These are phyloP conservation scores for Bucorvus abyssinicus DNA, from an alignment of 2,797 vertebrate genomes.

Conservation along the genomic window DNA sequence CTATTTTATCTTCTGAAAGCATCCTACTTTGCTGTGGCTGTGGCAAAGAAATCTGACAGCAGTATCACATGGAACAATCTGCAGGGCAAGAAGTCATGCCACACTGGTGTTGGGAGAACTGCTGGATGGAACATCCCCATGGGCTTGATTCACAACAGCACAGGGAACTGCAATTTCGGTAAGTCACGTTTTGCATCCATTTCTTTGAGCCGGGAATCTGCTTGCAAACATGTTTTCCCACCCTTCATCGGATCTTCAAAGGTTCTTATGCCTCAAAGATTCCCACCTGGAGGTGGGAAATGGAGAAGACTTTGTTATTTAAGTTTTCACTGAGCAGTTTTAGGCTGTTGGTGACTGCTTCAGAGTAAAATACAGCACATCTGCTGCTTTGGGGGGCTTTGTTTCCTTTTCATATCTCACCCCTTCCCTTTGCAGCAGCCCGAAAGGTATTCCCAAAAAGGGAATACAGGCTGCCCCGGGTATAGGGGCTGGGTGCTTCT, in stretches of 20 bases:
- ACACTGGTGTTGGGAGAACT: constrained; percentile 84
- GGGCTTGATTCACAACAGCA: constrained; percentile 75
- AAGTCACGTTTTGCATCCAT: not conserved
- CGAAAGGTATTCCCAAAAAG: not conserved
- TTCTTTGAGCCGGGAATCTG: not conserved
- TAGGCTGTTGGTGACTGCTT: not conserved
- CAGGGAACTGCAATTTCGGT: constrained; percentile 81
- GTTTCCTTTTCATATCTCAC: not conserved
- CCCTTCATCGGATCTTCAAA: not conserved
- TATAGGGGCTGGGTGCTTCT: not conserved
- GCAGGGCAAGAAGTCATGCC: constrained; percentile 84
- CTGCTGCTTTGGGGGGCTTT: not conserved
- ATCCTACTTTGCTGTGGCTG: constrained; percentile 76
- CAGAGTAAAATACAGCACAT: accelerated
- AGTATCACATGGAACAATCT: constrained; percentile 74
- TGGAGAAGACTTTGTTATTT: not conserved
- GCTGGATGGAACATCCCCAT: constrained; percentile 94
- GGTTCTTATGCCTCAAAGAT: not conserved
- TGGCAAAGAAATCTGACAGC: constrained; percentile 46
- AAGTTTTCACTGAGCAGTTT: not conserved
- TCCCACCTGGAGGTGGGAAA: not conserved
- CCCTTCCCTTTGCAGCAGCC: not conserved
- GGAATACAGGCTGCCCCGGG: not conserved
- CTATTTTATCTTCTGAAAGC: not conserved
- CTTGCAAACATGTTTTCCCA: not conserved